Evolutionary conservation across 1,140 invertebrate species (phyloP).

Genomic region (Homalodisca vitripennis): DNA sequence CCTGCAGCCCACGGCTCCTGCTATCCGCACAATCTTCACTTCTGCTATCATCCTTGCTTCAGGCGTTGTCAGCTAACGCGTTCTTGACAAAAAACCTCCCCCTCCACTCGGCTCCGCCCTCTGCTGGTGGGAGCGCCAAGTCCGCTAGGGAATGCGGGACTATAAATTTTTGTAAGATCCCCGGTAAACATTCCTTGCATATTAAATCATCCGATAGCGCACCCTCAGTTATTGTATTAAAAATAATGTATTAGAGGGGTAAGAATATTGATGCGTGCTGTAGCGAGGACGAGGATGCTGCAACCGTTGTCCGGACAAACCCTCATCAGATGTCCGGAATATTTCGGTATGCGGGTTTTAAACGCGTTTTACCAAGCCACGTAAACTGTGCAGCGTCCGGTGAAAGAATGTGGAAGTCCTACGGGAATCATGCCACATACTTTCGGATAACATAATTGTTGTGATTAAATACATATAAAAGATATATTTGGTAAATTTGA

Average conservation of each 20-base stretch:
- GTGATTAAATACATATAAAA: too few relatives aligned
- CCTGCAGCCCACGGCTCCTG: not conserved
- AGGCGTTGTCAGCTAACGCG: constrained; percentile 21
- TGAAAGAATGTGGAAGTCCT: too few relatives aligned
- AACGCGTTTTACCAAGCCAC: too few relatives aligned
- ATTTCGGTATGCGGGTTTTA: too few relatives aligned
- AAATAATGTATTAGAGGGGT: constrained; percentile 20
- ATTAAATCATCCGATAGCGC: constrained; percentile 23
- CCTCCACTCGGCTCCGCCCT: constrained; percentile 14
- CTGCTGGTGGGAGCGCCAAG: not conserved
- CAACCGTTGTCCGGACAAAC: too few relatives aligned
- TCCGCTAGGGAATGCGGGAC: not conserved
- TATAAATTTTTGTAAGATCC: constrained; percentile 16
- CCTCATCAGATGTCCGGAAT: constrained; percentile 6
- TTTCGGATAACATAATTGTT: too few relatives aligned
- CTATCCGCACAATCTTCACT: constrained; percentile 16
- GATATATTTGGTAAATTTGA: too few relatives aligned
- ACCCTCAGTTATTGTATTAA: constrained; percentile 21
- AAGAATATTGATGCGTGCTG: not conserved
- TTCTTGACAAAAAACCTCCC: constrained; percentile 23
- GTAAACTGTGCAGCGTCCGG: too few relatives aligned
- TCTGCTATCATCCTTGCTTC: constrained; percentile 8
- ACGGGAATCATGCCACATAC: too few relatives aligned
- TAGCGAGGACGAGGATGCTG: not conserved
- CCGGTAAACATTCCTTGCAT: constrained; percentile 21